These are phyloP conservation scores for Sebastiscus tertius DNA, from an alignment of 2,797 vertebrate genomes.

Conservation along the genomic window DNA sequence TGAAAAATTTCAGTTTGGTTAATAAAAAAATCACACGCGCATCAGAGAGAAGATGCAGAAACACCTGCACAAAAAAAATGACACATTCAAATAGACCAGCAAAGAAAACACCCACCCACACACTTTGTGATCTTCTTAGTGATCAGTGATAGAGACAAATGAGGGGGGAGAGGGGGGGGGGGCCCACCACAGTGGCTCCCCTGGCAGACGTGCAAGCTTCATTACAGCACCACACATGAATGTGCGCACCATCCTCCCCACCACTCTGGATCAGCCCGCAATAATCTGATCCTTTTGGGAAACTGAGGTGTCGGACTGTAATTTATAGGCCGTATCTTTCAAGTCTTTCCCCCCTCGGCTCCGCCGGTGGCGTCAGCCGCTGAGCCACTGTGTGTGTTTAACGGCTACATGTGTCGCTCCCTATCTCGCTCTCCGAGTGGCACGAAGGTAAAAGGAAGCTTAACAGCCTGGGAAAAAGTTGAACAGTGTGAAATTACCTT, in stretches of 20 bases:
- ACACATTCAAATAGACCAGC: slow-evolving; percentile 6
- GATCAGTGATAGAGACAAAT: slow-evolving; percentile 50
- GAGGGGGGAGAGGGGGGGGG: slow-evolving; percentile 16
- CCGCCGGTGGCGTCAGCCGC: slow-evolving; percentile 69
- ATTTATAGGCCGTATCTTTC: slow-evolving; percentile 80
- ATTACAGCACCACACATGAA: slow-evolving; percentile 72
- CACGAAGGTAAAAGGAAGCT: slow-evolving; percentile 87
- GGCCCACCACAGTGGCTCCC: slow-evolving; percentile 26
- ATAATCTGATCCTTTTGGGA: slow-evolving; percentile 82
- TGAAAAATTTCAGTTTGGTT: too few relatives aligned
- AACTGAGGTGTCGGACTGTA: slow-evolving; percentile 75
- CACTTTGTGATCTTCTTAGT: slow-evolving; percentile 29
- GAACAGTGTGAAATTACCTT: slow-evolving; percentile 89
- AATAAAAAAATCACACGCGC: too few relatives aligned
- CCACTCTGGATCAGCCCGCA: slow-evolving; percentile 61
- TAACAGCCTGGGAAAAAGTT: slow-evolving; percentile 88
- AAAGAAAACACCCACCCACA: slow-evolving; percentile 5
- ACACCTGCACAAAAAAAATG: slow-evolving; percentile 12
- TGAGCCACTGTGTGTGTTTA: slow-evolving; percentile 73
- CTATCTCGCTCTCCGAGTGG: slow-evolving; percentile 80
- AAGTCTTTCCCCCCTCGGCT: slow-evolving; percentile 57
- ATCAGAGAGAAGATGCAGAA: slow-evolving; percentile 15
- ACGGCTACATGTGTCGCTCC: slow-evolving; percentile 82
- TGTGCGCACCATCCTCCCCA: slow-evolving; percentile 57
- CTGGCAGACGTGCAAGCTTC: slow-evolving; percentile 44